Conservation (phyloP, 2,888 invertebrate species). For the Eretmocerus hayati region DNA sequence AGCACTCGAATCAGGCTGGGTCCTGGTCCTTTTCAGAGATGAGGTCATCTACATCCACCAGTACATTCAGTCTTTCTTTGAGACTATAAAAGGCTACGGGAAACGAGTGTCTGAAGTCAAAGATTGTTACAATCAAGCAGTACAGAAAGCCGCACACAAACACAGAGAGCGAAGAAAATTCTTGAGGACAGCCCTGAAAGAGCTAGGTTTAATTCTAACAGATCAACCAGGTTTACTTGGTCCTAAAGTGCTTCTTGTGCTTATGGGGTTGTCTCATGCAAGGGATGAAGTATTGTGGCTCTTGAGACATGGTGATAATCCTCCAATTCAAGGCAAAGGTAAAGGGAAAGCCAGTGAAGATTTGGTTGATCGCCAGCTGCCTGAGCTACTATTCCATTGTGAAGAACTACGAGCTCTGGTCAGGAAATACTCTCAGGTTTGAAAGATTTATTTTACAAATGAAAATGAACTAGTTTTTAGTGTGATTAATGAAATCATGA, state of each 20-base stretch:
- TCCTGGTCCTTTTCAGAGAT: slow-evolving; percentile 89
- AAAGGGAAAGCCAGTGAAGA: slow-evolving; percentile 88
- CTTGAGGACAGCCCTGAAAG: slow-evolving; percentile 88
- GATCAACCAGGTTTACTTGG: slow-evolving; percentile 97
- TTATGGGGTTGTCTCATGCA: slow-evolving; percentile 92
- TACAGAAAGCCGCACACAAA: slow-evolving; percentile 82
- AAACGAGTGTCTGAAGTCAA: slow-evolving; percentile 93
- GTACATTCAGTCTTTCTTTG: slow-evolving; percentile 88
- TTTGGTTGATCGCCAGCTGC: slow-evolving; percentile 89
- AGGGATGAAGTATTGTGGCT: slow-evolving; percentile 98
- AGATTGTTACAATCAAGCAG: slow-evolving; percentile 84
- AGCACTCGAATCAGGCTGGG: slow-evolving; percentile 90
- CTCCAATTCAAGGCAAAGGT: slow-evolving; percentile 72
- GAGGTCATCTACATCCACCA: slow-evolving; percentile 95
- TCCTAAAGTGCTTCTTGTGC: slow-evolving; percentile 92
- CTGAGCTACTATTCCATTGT: slow-evolving; percentile 96
- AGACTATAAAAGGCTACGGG: slow-evolving; percentile 87
- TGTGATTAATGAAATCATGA: neutral
- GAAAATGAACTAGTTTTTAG: neutral
- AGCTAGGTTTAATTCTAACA: slow-evolving; percentile 87
- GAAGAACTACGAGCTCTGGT: slow-evolving; percentile 92
- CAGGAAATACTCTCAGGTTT: slow-evolving; percentile 80
- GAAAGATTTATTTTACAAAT: no score
- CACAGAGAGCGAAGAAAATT: slow-evolving; percentile 96
- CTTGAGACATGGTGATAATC: slow-evolving; percentile 91